Base-by-base conservation (phyloP, 2,797 vertebrate genomes). In the Semaprochilodus insignis region DNA sequence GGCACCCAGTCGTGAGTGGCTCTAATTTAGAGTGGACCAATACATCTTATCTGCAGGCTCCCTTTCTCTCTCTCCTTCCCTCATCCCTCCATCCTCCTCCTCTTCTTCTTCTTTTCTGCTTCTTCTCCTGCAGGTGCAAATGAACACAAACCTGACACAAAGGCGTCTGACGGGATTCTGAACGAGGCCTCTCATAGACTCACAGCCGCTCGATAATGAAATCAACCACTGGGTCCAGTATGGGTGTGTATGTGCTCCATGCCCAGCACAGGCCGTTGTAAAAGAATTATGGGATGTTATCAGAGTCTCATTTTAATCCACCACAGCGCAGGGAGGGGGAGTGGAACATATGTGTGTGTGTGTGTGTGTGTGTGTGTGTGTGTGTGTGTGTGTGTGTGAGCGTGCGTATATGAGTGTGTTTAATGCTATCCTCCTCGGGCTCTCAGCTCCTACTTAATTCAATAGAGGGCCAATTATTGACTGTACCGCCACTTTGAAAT, bases 381-480 rank as follows among this genome's bases (percentile, higher is more conserved):
- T 77, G 57, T 80, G 51, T 73, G 67, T 82, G 74, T 71, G 86
- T 85, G 90, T 93, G 77, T 60, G 51, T 85, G 72, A 78, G 77
- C 52, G 51, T 67, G 36, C 74, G 57, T 80, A 51, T 81, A 57
- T 74, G 67, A 80, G 74, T 71, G 86, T 85, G 90, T 93, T 89
- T 83, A 74, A 80, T 74, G 55, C 73, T 78, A 44, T 83, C 78
- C 60, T 85, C 71, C 66, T 77, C 77, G 77, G 72, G 76, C 72
- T 82, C 86, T 91, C 89, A 90, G 90, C 90, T 89, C 86, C 91
- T 86, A 90, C 87, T 92, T 94, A 90, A 94, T 94, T 93, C 91
- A 93, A 92, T 91, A 90, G 88, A 91, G 91, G 88, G 88, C 88
- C 92, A 93, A 92, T 92, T 93, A 93, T 91, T 88, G 91, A 92